Base-by-base conservation (phyloP, 2,888 invertebrate species). In the Scrobipalpa atriplicella region DNA sequence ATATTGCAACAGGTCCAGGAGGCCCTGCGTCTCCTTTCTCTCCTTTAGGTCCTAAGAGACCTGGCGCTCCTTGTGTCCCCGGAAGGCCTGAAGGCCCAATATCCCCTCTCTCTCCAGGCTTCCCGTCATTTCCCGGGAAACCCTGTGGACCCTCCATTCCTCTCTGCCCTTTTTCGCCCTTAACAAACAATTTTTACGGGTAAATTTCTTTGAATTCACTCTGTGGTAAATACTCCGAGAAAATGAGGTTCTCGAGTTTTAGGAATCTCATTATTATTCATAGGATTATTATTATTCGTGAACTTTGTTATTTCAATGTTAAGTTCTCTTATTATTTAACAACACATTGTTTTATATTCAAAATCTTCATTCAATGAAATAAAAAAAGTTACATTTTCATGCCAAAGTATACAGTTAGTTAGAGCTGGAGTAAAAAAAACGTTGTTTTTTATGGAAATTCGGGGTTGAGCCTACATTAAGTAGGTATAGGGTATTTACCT, bases 1-100 rank as follows among this genome's bases (percentile, higher is more conserved):
- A 93, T 75, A 94, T 89, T 41, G 94, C 93, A 1, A 92, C 85
- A 38, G 94, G 94, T 6, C 96, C 96, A 0, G 96, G 95, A 1
- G 95, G 95, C 10, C 96, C 96, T 10, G 95, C 93, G 18, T 95
- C 95, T 0, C 96, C 96, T 68, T 94, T 93, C 66, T 95, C 95
- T 10, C 96, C 96, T 76, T 95, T 94, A 43, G 94, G 90, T 0
- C 96, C 96, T 67, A 90, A 91, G 0, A 94, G 85, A 8, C 96
- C 96, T 7, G 92, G 79, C 11, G 94, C 93, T 7, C 97, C 97
- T 82, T 96, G 95, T 8, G 95, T 94, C 0, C 96, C 96, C 69
- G 95, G 95, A 18, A 94, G 83, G 0, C 96, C 96, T 0, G 95
- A 94, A 56, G 95, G 94, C 0, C 96, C 96, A 71, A 95, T 95